Evolutionary conservation across 1,140 invertebrate species (phyloP), one percentile per base, ranked within the genome.

Genomic region (Penaeus japonicus): DNA sequence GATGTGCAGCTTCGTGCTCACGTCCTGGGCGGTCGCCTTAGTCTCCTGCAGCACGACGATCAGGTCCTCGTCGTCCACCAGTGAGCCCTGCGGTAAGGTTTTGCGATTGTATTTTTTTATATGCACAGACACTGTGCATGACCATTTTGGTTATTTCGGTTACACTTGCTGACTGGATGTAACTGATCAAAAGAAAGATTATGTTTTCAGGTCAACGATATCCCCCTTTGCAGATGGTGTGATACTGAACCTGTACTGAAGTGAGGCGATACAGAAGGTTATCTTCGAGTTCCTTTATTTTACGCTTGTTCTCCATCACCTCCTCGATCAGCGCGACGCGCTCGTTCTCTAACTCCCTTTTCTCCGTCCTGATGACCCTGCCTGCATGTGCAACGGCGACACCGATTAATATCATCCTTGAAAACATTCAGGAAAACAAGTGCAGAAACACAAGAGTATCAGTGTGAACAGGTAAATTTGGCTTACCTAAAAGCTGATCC

Each of bases 221-320:
- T 10, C 47, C 47, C 15, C 10, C 47, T 12, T 47, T 47, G 15
- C 47, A 12, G 15, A 47, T 4, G 47, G 47, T 47, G 47, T 47
- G 47, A 12, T 15, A 47, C 47, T 75, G 91, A n/a, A 95, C 95
- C 94, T 98, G 95, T 0, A 96, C 97, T 17, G 97, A 98, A 84
- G 97, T 98, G 47, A 99, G 93, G 65, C 97, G 94, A 90, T 95
- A 96, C 0, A 99, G 92, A 27, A 99, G 93, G 92, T 98, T 99
- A 85, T 96, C 97, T 93, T 99, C 98, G 0, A 99, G 93, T 92
- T 98, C 97, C 93, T 99, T 99, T 96, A 99, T 99, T 89, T 97
- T 97, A 87, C 96, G 94, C 92, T 99, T 98, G 93, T 99, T 99
- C 89, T 97, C 96, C 95, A 98, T 98, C 0, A 99, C 97, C 0